phyloP scores from a whole-genome alignment of 2,797 vertebrate genomes.

The Alfaro cultratus region DNA sequence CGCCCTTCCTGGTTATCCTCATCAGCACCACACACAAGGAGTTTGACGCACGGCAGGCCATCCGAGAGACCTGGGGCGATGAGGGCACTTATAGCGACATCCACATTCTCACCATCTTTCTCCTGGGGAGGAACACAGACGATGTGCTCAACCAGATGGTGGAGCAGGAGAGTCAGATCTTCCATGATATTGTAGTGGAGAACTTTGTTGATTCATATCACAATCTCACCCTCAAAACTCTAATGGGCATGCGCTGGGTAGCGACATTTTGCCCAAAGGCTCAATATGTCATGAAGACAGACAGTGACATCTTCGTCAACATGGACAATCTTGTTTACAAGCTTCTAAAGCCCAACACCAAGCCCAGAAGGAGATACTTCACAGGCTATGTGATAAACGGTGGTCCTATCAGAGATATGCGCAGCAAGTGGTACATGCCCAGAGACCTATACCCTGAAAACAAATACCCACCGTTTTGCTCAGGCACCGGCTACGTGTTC shows the following conservation, averaged over 20 bases:
- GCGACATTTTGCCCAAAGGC: constrained; percentile 94
- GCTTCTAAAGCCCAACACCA: constrained; percentile 92
- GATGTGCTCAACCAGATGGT: constrained; percentile 97
- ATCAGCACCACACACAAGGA: constrained; percentile 99
- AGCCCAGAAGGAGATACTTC: constrained; percentile 94
- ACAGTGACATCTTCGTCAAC: constrained; percentile 99
- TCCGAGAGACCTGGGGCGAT: constrained; percentile 97
- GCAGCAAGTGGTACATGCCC: constrained; percentile 99
- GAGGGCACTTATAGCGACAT: constrained; percentile 92
- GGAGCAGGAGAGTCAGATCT: constrained; percentile 98
- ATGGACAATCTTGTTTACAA: constrained; percentile 99
- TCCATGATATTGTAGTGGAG: constrained; percentile 96
- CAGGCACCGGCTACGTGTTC: constrained; percentile 97
- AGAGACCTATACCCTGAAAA: constrained; percentile 95
- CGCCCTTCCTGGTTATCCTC: constrained; percentile 93
- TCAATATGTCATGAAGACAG: constrained; percentile 97
- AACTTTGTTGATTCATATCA: constrained; percentile 98
- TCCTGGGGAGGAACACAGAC: constrained; percentile 91
- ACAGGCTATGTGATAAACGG: constrained; percentile 98
- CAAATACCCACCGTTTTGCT: constrained; percentile 98
- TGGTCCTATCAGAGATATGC: constrained; percentile 95
- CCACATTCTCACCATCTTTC: constrained; percentile 91
- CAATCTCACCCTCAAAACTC: constrained; percentile 95
- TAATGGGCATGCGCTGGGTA: constrained; percentile 99
- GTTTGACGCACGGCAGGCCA: constrained; percentile 96